Evolutionary conservation across 2,113 vertebrate genomes (phyloP), one percentile per base, ranked within the genome.

Genomic region (Tyrannus savana): DNA sequence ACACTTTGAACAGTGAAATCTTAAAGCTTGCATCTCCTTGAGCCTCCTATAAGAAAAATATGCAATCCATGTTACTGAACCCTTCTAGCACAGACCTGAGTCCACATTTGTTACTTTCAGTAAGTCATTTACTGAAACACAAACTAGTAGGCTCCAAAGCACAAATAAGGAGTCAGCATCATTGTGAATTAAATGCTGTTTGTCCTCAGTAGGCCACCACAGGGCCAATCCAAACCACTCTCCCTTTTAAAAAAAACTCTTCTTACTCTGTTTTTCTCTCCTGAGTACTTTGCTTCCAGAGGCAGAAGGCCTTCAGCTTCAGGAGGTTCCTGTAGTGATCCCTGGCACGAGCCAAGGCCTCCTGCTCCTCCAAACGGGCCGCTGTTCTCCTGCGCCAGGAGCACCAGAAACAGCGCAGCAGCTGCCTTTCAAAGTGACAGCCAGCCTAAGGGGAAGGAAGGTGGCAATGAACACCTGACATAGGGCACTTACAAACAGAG

Each of bases 361-460:
- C 64, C 42, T 9, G 85, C 35, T 98, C 97, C 78, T 77, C 86
- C 56, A 84, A 10, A 55, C 2, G 0, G 0, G 60, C 74, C 9
- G 64, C 92, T 22, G 97, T 91, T 83, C 80, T 97, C 37, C 82
- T 79, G 14, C 33, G 60, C 99, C 99, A 99, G 15, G 2, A 53
- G 71, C 31, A 55, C 99, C 99, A 99, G 83, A 30, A 97, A 72
- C n/a, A 83, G 56, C 8, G 66, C 83, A 98, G 33, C 18, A 96
- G 93, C 22, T 63, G 93, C 66, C 33, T 94, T 64, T 99, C 96
- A 3, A 96, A 97, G 9, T 99, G 98, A 46, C 98, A 95, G 56
- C 98, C 80, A 42, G 99, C 99, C 99, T 99, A 76, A 31, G 77
- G 80, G 44, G 64, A 81, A 10, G 8, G 31, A 59, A 64, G 63